Evolutionary conservation across 2,888 invertebrate genomes (phyloP), one percentile per base, ranked within the genome.

Genomic region (Heliconius ethilla): DNA sequence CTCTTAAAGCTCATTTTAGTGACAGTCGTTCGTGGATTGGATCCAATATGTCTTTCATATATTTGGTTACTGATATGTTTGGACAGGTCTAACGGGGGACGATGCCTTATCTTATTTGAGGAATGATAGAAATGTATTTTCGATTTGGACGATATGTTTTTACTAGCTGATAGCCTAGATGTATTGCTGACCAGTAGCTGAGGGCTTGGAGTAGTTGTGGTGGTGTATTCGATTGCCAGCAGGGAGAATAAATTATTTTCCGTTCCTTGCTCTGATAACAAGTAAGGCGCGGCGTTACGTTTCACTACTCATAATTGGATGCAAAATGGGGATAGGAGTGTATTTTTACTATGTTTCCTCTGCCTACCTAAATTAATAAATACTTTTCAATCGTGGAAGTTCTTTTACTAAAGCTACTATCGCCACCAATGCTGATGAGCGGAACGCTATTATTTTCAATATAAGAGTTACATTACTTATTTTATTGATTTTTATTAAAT

Each of bases 21-120:
- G 10, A 59, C 37, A 33, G 67, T 5, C 15, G 13, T 70, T 59
- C 66, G 15, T n/a, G 2, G 15, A 59, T 72, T 72, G 55, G 37
- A 59, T 33, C 18, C 55, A 55, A 73, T 65, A 62, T n/a, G 75
- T 65, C 25, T 45, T 59, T 65, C 72, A 22, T 73, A 75, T 51
- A 51, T 75, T 69, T 70, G 63, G 70, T 75, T 27, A 70, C 69
- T 27, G 65, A 75, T 78, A 70, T 75, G 70, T 78, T 78, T 75
- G 65, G 70, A 84, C 81, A 79, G 80, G 82, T 84, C 86, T 86
- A 88, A 87, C 87, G 83, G 85, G 80, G 83, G 82, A 82, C 78
- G 77, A 83, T 84, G 83, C 78, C 80, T 82, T 82, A 79, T 78
- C 65, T 78, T 79, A 76, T 84, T 83, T 85, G 83, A 83, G 84